Evolutionary conservation across 2,888 invertebrate genomes (phyloP), one percentile per base, ranked within the genome.

Genomic region (Timema cristinae): DNA sequence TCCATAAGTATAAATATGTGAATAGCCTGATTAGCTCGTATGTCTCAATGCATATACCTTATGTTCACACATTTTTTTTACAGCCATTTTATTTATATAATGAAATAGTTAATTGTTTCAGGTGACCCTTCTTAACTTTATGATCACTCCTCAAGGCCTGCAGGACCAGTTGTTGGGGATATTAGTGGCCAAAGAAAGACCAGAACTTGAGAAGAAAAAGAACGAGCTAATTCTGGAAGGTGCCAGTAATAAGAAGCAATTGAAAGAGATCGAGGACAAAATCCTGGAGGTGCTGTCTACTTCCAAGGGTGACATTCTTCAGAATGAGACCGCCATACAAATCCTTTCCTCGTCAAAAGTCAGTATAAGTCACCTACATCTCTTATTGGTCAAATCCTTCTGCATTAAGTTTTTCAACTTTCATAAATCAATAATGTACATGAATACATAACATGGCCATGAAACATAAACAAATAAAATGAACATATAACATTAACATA

Each of bases 291-390:
- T 96, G 73, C 81, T 95, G 5, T 91, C 95, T 0, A 89, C 92
- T 0, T 94, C 96, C 0, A 91, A 94, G 79, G 96, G 96, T 56
- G 97, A 97, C 81, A 97, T 98, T 75, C 84, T 97, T 54, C 97
- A 97, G 82, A 96, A 97, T 81, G 97, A 97, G 82, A 95, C 93
- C 0, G 97, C 97, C 61, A 95, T 96, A 77, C 91, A 91, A 81
- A 93, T 97, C 77, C 86, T 98, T 2, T 93, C 96, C 0, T 93
- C 94, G 0, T 95, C 94, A 74, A 95, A 94, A 68, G 68, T 56
- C 2, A 16, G 32, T 6, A 54, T 54, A 54, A 32, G 32, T 32
- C 32, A 32, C 32, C 32, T 32, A 32, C 32, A 32, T 32, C 32
- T 32, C 32, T 32, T 32, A 32, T 32, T 32, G 32, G 32, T 32